Conservation (phyloP, 1,140 invertebrate genomes). For the Dendroctonus ponderosae region DNA sequence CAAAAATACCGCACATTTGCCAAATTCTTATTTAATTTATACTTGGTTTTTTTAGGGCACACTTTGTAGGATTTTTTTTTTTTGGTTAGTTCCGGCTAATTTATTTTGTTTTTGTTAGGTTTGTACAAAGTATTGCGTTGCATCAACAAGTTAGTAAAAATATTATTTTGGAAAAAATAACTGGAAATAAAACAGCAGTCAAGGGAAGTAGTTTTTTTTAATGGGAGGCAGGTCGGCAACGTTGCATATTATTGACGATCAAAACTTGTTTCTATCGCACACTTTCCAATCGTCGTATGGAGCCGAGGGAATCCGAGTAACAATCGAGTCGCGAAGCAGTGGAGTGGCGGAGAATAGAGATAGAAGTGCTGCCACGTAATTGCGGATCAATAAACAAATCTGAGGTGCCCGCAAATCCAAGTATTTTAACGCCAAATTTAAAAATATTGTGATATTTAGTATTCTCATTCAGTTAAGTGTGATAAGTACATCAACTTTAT, state of each 20-base stretch:
- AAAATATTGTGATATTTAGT: conserved; percentile 51
- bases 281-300: conserved; percentile 39
- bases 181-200: no score
- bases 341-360: conserved; percentile 4
- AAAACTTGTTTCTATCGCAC: conserved; percentile 40
- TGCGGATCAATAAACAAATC: conserved; percentile 48
- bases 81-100: no score
- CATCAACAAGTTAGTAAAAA: no score
- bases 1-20: no score
- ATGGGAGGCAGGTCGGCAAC: conserved; percentile 22
- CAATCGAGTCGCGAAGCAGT: conserved; percentile 8
- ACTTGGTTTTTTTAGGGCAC: no score
- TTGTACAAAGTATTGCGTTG: no score
- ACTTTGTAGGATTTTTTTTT: no score
- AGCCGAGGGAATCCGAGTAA: conserved; percentile 15
- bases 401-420: conserved; percentile 46
- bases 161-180: no score
- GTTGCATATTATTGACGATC: conserved; percentile 26
- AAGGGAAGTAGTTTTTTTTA: neutral
- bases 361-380: conserved; percentile 45
- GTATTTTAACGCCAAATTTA: conserved; percentile 51
- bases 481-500: conserved; percentile 42
- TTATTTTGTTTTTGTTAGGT: no score
- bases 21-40: no score
- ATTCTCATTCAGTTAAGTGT: conserved; percentile 47